Conservation (phyloP, 2,113 vertebrate species). For the Ancistrus triradiatus region DNA sequence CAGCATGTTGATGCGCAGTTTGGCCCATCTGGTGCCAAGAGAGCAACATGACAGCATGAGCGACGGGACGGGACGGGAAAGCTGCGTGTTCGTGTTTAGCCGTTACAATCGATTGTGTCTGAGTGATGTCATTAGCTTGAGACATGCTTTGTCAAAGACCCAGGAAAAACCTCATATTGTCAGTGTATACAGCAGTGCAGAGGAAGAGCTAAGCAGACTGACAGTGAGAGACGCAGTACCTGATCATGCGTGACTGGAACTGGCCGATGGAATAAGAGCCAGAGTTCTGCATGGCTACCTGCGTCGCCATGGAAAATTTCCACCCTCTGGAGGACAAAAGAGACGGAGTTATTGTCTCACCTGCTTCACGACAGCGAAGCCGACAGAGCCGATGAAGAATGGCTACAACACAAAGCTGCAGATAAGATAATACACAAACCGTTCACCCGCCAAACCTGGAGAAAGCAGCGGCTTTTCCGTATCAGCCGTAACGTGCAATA, state of each 20-base stretch:
- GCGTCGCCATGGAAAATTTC: conserved; percentile 97
- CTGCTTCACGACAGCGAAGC: background rate
- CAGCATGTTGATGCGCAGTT: conserved; percentile 94
- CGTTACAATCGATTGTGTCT: too few species aligned
- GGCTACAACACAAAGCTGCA: too few species aligned
- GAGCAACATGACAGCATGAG: conserved; percentile 4
- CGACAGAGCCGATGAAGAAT: too few species aligned
- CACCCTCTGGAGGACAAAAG: conserved; percentile 77
- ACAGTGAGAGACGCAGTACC: conserved; percentile 63
- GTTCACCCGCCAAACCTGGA: too few species aligned
- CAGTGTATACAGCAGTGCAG: background rate
- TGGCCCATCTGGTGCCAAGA: conserved; percentile 80
- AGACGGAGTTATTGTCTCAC: background rate
- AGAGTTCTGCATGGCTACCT: conserved; percentile 97
- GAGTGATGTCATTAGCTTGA: too few species aligned
- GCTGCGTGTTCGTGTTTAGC: too few species aligned
- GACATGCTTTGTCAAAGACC: too few species aligned
- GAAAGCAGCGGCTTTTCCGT: background rate
- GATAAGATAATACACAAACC: too few species aligned
- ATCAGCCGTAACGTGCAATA: background rate
- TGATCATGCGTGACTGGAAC: conserved; percentile 98
- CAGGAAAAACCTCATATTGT: too few species aligned
- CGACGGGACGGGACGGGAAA: too few species aligned
- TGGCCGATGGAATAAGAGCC: conserved; percentile 96
- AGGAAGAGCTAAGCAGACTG: background rate